A percentile compares a stretch with the other conserved stretches of the same genome.
phyloP scores from a whole-genome alignment of 2,888 invertebrate species.

The Acleris emargana region DNA sequence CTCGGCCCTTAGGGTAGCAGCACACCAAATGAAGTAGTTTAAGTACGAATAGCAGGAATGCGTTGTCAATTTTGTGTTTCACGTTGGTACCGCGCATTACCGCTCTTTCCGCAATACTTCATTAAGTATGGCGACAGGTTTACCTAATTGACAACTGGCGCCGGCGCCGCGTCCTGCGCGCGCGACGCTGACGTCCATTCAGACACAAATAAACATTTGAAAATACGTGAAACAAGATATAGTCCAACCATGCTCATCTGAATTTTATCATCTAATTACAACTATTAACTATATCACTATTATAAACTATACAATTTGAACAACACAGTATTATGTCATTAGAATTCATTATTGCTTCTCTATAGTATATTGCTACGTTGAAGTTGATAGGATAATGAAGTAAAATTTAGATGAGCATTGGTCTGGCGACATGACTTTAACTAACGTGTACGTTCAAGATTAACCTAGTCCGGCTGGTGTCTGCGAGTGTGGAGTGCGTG shows the following conservation, averaged over 20 bases:
- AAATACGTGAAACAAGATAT: slow-evolving; percentile 80
- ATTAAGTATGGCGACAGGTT: neutral
- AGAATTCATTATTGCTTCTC: slow-evolving; percentile 37
- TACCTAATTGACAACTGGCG: slow-evolving; percentile 12
- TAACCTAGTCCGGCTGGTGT: slow-evolving; percentile 51
- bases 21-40: slow-evolving; percentile 37
- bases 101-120: slow-evolving; percentile 43
- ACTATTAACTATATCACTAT: slow-evolving; percentile 35
- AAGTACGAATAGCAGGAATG: neutral
- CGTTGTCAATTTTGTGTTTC: neutral
- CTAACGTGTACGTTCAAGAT: slow-evolving; percentile 42
- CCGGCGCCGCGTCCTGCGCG: neutral
- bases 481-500: slow-evolving; percentile 56
- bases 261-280: slow-evolving; percentile 52
- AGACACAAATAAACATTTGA: slow-evolving; percentile 68
- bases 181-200: slow-evolving; percentile 13
- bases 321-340: slow-evolving; percentile 39
- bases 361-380: slow-evolving; percentile 27
- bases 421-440: slow-evolving; percentile 50
- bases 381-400: slow-evolving; percentile 27
- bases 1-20: slow-evolving; percentile 44
- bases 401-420: slow-evolving; percentile 75
- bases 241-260: slow-evolving; percentile 72
- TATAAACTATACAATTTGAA: slow-evolving; percentile 39
- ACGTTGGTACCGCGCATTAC: slow-evolving; percentile 41